Base-by-base conservation (phyloP, 2,888 invertebrate species). In the Villa cingulata region DNA sequence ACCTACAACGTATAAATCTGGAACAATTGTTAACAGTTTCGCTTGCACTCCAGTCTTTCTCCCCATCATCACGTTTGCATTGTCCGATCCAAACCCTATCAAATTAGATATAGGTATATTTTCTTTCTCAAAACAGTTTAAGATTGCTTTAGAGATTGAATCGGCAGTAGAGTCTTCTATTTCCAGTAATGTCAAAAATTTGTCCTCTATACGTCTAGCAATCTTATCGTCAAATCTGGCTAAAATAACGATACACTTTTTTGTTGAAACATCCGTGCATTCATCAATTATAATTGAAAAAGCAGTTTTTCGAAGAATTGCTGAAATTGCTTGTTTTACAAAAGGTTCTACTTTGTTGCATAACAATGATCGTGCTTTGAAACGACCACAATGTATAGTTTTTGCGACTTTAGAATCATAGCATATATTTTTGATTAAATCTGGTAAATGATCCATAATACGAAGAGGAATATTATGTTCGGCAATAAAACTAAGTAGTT, bases 1-100 rank as follows among this genome's bases (percentile, higher is more conserved):
- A 47, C 57, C 57, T 43, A 56, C 49, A 14, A 49, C 17, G 48
- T 44, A 57, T 23, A 57, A 39, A 46, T 51, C 9, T n/a, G 54
- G 53, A 27, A 53, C 53, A 41, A 20, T 12, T 41, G 5, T 17
- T 9, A 19, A 29, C 16, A 41, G 19, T 6, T 40, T 14, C 19
- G 27, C 18, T 29, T 32, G 20, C n/a, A 46, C 14, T 10, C 4
- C 32, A 20, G 20, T 41, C 12, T 39, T 10, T 7, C 15, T 7
- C n/a, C 41, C 34, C 19, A 17, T n/a, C 46, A 46, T 46, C 19
- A 41, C 32, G 38, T 41, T 46, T 2, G 34, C 37, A 36, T 29
- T 38, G 18, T 41, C 32, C n/a, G 36, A 27, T 34, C 19, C 41
- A n/a, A 41, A 41, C 14, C 41, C 46, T 7, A 46, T 46, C n/a